A percentile compares a stretch with the other conserved stretches of the same genome.
phyloP scores from a whole-genome alignment of 2,888 invertebrate genomes.

The Serripes groenlandicus region DNA sequence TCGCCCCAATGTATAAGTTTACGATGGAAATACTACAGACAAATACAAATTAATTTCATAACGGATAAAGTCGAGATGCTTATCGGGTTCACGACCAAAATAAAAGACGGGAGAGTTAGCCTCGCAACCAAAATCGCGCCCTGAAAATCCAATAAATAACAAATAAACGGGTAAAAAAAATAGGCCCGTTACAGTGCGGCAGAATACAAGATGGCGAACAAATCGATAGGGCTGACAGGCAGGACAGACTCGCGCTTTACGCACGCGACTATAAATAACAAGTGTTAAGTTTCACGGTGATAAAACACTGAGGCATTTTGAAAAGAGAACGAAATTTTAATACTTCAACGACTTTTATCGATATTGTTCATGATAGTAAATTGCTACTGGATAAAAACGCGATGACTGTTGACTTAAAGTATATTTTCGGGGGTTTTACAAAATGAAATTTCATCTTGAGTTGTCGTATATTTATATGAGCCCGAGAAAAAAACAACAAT shows the following conservation, averaged over 20 bases:
- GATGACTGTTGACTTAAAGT: too few species aligned
- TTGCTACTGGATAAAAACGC: too few species aligned
- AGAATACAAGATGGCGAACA: conserved; percentile 37
- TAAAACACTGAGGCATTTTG: conserved; percentile 2
- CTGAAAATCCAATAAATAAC: conserved; percentile 56
- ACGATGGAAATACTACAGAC: conserved; percentile 3
- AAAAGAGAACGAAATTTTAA: neutral
- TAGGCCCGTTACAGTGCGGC: conserved; percentile 8
- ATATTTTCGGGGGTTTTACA: too few species aligned
- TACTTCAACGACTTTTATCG: too few species aligned
- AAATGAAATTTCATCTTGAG: too few species aligned
- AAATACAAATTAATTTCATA: conserved; percentile 9
- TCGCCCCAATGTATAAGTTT: conserved; percentile 8
- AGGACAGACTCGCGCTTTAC: conserved; percentile 46
- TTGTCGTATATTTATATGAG: too few species aligned
- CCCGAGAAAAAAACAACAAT: too few species aligned
- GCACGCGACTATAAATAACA: conserved; percentile 64
- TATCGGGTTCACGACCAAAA: conserved; percentile 24
- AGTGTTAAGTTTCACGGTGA: conserved; percentile 25
- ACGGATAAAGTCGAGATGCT: conserved; percentile 30
- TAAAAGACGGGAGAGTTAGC: conserved; percentile 3
- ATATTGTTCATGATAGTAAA: too few species aligned
- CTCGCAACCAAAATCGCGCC: conserved; percentile 27
- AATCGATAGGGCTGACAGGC: conserved; percentile 52
- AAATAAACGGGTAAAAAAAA: conserved; percentile 44